Evolutionary conservation across 1,140 invertebrate species (phyloP).

Genomic region (Vanessa tameamea): DNA sequence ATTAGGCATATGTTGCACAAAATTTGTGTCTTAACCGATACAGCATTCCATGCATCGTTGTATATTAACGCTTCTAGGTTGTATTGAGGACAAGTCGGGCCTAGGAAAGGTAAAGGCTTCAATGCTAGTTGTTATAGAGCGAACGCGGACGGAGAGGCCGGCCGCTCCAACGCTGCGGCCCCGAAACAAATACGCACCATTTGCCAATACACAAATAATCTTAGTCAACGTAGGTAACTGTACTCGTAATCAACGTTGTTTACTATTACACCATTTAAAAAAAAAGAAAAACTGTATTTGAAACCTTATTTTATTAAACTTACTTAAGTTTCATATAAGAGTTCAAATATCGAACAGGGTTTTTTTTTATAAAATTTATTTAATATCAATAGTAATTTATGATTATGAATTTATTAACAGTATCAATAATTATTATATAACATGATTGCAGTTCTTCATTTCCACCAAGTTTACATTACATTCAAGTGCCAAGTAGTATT

Average conservation of each 20-base stretch:
- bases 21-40: constrained; percentile 69
- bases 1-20: constrained; percentile 69
- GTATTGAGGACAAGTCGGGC: constrained; percentile 76
- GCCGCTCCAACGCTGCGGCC: constrained; percentile 62
- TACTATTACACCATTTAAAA: background rate
- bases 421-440: no score
- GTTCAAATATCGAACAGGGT: no score
- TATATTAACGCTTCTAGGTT: constrained; percentile 72
- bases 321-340: no score
- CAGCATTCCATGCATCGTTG: constrained; percentile 70
- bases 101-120: constrained; percentile 77
- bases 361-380: no score
- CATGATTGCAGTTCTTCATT: background rate
- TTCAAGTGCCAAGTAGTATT: background rate
- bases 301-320: no score
- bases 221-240: background rate
- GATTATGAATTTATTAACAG: no score
- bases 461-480: background rate
- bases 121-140: constrained; percentile 61
- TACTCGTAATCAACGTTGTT: background rate
- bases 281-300: no score
- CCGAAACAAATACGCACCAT: constrained; percentile 68
- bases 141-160: constrained; percentile 66
- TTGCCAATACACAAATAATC: constrained; percentile 36
- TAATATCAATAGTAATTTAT: no score